phyloP scores from a whole-genome alignment of 2,888 invertebrate species.

The Octonoba sinensis region DNA sequence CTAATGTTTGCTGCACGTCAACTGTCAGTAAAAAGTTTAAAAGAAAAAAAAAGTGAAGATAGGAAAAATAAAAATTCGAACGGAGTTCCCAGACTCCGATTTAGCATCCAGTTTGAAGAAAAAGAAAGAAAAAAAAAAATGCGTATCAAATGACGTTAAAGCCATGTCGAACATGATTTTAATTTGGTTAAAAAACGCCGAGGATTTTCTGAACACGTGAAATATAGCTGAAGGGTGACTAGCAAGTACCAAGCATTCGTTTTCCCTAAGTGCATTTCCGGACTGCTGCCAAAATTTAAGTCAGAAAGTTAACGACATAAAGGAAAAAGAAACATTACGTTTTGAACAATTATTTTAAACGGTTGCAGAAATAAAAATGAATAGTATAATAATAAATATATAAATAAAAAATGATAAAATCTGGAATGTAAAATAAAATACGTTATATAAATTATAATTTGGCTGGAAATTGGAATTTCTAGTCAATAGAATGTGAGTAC shows the following conservation, averaged over 20 bases:
- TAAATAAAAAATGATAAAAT: too few relatives aligned
- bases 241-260: constrained; percentile 27
- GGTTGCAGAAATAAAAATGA: too few relatives aligned
- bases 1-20: constrained; percentile 57
- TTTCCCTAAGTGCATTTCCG: constrained; percentile 36
- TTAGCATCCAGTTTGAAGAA: not conserved
- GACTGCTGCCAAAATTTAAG: constrained; percentile 29
- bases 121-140: not conserved
- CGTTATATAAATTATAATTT: too few relatives aligned
- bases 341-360: too few relatives aligned
- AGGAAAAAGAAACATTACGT: too few relatives aligned
- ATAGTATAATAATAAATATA: too few relatives aligned
- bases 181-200: constrained; percentile 49
- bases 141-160: constrained; percentile 40
- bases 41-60: constrained; percentile 15
- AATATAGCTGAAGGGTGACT: constrained; percentile 23
- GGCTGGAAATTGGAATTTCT: too few relatives aligned
- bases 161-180: constrained; percentile 59
- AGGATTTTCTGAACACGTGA: constrained; percentile 32
- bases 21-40: constrained; percentile 33
- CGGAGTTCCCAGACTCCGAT: not conserved
- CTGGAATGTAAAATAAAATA: too few relatives aligned
- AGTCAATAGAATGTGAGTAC: too few relatives aligned
- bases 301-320: too few relatives aligned
- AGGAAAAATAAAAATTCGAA: not conserved